Conservation (phyloP, 1,140 invertebrate species). For the Heliconius hewitsoni region DNA sequence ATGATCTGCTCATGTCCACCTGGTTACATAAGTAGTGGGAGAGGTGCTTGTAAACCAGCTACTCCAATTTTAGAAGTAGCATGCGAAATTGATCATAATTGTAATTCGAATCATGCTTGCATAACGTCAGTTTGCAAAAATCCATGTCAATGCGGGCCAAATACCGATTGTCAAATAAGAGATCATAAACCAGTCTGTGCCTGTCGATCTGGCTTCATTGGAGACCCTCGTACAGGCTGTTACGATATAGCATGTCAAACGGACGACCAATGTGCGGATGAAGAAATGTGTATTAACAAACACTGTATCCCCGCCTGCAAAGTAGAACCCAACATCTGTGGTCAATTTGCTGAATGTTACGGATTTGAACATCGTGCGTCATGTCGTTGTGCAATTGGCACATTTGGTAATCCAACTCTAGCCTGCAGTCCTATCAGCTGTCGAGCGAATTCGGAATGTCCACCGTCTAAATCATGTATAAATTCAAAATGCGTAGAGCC, state of each 20-base stretch:
- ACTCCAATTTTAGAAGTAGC: conserved; percentile 84
- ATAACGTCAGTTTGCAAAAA: conserved; percentile 89
- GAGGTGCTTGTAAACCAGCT: conserved; percentile 88
- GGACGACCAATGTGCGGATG: conserved; percentile 88
- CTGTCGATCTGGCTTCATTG: conserved; percentile 89
- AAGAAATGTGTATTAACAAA: conserved; percentile 89
- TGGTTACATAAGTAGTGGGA: conserved; percentile 92
- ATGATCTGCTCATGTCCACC: conserved; percentile 94
- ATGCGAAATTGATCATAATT: conserved; percentile 89
- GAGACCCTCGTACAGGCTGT: conserved; percentile 90
- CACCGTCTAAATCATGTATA: conserved; percentile 88
- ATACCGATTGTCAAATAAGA: conserved; percentile 89
- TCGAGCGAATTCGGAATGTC: conserved; percentile 88
- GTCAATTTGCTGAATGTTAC: conserved; percentile 87
- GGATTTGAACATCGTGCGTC: conserved; percentile 89
- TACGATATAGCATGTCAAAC: conserved; percentile 86
- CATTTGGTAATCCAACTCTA: conserved; percentile 89
- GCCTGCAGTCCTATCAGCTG: conserved; percentile 90
- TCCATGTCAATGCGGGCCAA: conserved; percentile 90
- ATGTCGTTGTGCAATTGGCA: conserved; percentile 90
- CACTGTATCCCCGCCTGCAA: conserved; percentile 90
- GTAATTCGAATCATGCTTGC: conserved; percentile 88
- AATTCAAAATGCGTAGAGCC: conserved; percentile 90
- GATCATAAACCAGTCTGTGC: conserved; percentile 93
- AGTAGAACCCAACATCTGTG: conserved; percentile 85